Evolutionary conservation across 1,140 invertebrate genomes (phyloP).

Genomic region (Antheraea pernyi): DNA sequence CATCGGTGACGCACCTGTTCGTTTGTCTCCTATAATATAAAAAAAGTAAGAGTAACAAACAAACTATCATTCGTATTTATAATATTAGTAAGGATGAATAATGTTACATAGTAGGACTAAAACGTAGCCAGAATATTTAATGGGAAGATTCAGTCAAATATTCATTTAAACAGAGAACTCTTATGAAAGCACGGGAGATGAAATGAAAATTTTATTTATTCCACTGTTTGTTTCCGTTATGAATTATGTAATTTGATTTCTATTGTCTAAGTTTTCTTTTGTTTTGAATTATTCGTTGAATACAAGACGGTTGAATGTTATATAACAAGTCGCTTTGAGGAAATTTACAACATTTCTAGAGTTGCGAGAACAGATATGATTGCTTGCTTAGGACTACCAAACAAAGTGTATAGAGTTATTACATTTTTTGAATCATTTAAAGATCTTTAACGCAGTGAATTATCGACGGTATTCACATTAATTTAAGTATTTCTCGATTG

Average conservation of each 20-base stretch:
- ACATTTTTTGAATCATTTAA: neutral
- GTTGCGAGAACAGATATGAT: neutral
- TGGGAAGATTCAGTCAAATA: neutral
- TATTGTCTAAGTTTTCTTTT: conserved; percentile 5
- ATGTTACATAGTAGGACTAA: neutral
- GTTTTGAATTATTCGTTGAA: neutral
- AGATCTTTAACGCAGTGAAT: neutral
- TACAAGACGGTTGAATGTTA: neutral
- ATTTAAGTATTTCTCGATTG: neutral
- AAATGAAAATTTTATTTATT: neutral
- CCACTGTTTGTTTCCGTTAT: neutral
- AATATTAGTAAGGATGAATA: neutral
- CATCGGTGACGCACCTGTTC: no score
- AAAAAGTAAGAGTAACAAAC: neutral
- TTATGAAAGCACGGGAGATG: neutral
- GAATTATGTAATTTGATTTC: neutral
- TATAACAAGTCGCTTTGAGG: neutral
- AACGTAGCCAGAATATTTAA: neutral
- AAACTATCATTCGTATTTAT: neutral
- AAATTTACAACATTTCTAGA: conserved; percentile 4
- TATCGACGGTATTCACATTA: neutral
- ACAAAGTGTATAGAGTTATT: neutral
- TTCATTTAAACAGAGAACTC: neutral
- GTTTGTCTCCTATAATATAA: no score
- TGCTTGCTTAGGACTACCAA: neutral